Base-by-base conservation (phyloP, 2,797 vertebrate species). In the Muscicapa comitata region DNA sequence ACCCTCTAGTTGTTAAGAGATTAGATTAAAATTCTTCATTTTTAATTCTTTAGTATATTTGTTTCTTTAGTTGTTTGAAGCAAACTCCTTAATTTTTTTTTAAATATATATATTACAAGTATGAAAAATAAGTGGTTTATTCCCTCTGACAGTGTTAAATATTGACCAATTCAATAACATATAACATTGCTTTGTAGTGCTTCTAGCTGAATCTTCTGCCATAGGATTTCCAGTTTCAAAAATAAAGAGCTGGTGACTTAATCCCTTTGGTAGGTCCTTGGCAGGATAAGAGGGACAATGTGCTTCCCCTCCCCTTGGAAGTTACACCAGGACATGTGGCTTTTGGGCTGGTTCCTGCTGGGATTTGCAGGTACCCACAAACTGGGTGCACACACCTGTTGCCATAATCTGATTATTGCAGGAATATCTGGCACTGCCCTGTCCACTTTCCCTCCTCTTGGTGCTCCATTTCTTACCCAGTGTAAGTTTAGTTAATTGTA, bases 311-410 rank as follows among this genome's bases (percentile, higher is more conserved):
- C 1, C 28, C 51, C 13, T 2, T 48, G 70, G 65, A 11, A 24
- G 19, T 5, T 6, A 1, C 21, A 35, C 28, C 37, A 24, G 58
- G 33, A 31, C 7, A 0, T 0, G 2, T 18, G 63, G 26, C 6
- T 67, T 17, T 5, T 3, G 35, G n/a, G 7, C 3, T 29, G 31
- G 3, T 2, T 28, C 38, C 63, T 65, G 70, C 1, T 54, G 55
- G 78, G 21, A 12, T 58, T 61, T 77, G 20, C n/a, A 37, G 51
- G 5, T 33, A 4, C 33, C 8, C 28, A 11, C 5, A 13, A 4
- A 31, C 6, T 51, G 35, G 6, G 3, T 4, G 7, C 15, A 11
- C 42, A 4, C 14, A 13, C 1, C 6, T 37, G 17, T 2, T 61
- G 38, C 18, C 24, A 8, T 38, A 5, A 42, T 37, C 57, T 68